These are phyloP conservation scores for Aphis gossypii DNA, from an alignment of 1,140 invertebrate genomes.

Conservation along the genomic window DNA sequence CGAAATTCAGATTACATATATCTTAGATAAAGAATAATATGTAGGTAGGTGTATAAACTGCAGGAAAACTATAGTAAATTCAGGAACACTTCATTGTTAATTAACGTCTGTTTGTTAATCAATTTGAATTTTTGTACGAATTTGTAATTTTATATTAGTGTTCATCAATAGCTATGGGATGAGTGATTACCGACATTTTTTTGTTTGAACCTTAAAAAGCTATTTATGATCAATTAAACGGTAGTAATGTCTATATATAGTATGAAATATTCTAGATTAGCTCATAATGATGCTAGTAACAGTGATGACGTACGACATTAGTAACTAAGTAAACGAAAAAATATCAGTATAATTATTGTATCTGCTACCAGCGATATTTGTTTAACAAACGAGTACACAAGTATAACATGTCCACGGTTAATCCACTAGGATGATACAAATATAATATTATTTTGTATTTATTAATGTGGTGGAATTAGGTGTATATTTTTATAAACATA, in stretches of 20 bases:
- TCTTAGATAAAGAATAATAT: not conserved
- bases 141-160: not conserved
- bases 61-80: not conserved
- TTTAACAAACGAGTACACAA: not conserved
- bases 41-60: not conserved
- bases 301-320: not conserved
- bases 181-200: not conserved
- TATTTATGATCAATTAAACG: not conserved
- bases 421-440: not conserved
- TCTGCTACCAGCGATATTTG: not conserved
- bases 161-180: not conserved
- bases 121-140: not conserved
- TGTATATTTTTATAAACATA: not conserved
- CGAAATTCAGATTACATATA: not conserved
- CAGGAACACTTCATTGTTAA: not conserved
- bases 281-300: not conserved
- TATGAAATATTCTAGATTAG: not conserved
- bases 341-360: not conserved
- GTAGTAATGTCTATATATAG: not conserved
- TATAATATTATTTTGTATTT: not conserved
- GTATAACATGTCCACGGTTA: not conserved
- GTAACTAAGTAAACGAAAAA: not conserved
- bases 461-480: not conserved
- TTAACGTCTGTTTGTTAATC: not conserved
- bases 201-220: not conserved